Evolutionary conservation across 1,140 invertebrate genomes (phyloP).

Genomic region (Akabosia matsudoensis): DNA sequence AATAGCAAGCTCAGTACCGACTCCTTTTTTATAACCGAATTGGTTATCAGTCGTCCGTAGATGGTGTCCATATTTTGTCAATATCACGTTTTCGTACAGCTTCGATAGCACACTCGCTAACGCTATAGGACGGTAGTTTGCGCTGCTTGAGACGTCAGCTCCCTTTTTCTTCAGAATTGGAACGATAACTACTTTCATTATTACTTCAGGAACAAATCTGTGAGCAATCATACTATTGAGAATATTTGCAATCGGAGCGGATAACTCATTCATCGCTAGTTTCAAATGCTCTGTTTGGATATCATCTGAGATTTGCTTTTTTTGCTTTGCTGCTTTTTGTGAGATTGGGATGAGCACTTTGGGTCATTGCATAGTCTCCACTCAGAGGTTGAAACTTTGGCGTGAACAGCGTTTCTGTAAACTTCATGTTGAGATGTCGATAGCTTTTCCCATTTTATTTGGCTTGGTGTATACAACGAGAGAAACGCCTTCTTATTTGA

Average conservation of each 20-base stretch:
- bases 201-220: not conserved
- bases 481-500: not conserved
- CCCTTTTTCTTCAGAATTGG: not conserved
- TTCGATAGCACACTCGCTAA: not conserved
- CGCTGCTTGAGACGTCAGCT: not conserved
- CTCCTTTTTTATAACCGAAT: not conserved
- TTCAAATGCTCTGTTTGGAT: not conserved
- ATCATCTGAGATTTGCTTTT: not conserved
- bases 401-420: not conserved
- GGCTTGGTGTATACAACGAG: not conserved
- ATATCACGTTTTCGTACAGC: not conserved
- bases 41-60: not conserved
- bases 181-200: not conserved
- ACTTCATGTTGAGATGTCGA: not conserved
- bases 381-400: not conserved
- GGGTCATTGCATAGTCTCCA: not conserved
- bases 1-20: not conserved
- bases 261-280: not conserved
- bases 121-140: constrained; percentile 4
- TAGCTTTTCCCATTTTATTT: not conserved
- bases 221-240: not conserved
- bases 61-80: not conserved
- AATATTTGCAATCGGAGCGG: not conserved
- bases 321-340: not conserved
- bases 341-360: not conserved